These are phyloP conservation scores for Periophthalmodon schlosseri DNA, from an alignment of 2,113 vertebrate genomes.

Conservation along the genomic window DNA sequence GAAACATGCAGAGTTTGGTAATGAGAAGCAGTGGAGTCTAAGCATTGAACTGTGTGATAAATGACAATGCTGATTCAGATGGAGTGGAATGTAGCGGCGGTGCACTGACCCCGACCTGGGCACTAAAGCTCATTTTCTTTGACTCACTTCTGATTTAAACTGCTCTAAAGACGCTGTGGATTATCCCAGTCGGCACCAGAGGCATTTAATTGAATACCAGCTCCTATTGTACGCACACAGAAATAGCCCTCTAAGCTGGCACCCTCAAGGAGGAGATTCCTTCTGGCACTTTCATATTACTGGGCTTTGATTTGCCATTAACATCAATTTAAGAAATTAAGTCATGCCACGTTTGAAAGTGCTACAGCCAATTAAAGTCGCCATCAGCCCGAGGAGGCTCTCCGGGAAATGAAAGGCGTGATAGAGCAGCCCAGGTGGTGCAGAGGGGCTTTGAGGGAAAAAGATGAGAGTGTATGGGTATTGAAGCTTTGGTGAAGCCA, in stretches of 20 bases:
- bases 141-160: conserved; percentile 6
- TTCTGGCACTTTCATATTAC: conserved; percentile 29
- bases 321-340: conserved; percentile 55
- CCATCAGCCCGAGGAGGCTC: conserved; percentile 31
- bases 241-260: conserved; percentile 12
- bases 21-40: conserved; percentile 29
- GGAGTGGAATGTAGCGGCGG: conserved; percentile 3
- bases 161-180: not conserved
- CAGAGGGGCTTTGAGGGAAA: conserved; percentile 6
- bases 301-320: conserved; percentile 56
- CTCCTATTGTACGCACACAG: conserved; percentile 17
- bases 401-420: conserved; percentile 16
- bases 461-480: conserved; percentile 14
- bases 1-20: conserved; percentile 20
- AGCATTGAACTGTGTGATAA: not conserved
- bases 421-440: conserved; percentile 6
- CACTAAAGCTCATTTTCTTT: conserved; percentile 10
- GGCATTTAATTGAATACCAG: conserved; percentile 29
- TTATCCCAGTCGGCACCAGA: not conserved
- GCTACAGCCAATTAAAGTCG: conserved; percentile 49
- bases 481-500: too few species aligned
- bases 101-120: conserved; percentile 3
- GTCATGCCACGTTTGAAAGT: conserved; percentile 37
- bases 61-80: not conserved
- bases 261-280: conserved; percentile 26